Evolutionary conservation across 2,888 invertebrate species (phyloP), one percentile per base, ranked within the genome.

Genomic region (Clepsis dumicolana): DNA sequence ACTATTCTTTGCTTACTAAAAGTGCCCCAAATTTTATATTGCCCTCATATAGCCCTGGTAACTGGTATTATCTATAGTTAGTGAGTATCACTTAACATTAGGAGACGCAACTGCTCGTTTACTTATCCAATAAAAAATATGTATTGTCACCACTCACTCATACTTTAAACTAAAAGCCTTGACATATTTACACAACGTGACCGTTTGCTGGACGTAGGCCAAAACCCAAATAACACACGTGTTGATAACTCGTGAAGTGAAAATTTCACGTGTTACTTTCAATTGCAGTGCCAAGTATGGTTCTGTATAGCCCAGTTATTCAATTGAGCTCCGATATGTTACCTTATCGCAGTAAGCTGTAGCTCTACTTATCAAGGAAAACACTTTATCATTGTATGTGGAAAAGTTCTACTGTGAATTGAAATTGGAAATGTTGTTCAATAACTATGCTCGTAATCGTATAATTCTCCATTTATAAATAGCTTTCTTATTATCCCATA

Each of bases 151-250:
- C 48, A 21, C 12, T 21, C 21, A 21, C 18, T 1, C 21, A 48
- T 8, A 21, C 10, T 48, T 10, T 48, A 12, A 5, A 10, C 2
- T n/a, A 0, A 21, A 48, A 21, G 4, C 48, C 48, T 48, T 48
- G 48, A 48, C 48, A 21, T 48, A 21, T 21, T 48, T 48, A 48
- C 18, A 48, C 48, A 41, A 41, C 16, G n/a, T 41, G 2, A n/a
- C 18, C 21, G 4, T 21, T 48, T 48, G 48, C 5, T 4, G 21
- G 12, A 48, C 21, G 18, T 18, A 48, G 48, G 4, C n/a, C 48
- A 21, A 48, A 48, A 48, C 21, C 48, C 8, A 21, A 48, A 48
- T 21, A 21, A 12, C 4, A 18, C 44, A 44, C 44, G 44, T 48
- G 48, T 21, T 48, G 21, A 21, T 12, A 48, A 3, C 21, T 2